phyloP scores from a whole-genome alignment of 2,888 invertebrate genomes.

The Microctonus aethiopoides region DNA sequence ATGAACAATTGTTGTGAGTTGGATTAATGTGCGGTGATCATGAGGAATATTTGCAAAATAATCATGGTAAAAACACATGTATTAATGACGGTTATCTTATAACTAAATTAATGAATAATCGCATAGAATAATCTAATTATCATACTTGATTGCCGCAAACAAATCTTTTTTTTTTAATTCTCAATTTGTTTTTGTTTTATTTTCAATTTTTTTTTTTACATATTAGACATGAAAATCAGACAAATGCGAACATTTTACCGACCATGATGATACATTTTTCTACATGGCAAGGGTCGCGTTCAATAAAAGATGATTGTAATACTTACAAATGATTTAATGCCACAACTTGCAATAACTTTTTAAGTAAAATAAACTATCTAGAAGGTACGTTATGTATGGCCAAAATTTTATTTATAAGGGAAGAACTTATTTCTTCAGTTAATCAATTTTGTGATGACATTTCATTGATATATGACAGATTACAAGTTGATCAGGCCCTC shows the following conservation, averaged over 20 bases:
- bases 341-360: constrained; percentile 7
- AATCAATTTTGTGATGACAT: background rate
- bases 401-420: constrained; percentile 1
- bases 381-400: constrained; percentile 4
- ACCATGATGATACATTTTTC: background rate
- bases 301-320: constrained; percentile 6
- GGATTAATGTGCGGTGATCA: constrained; percentile 27
- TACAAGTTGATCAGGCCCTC: constrained; percentile 26
- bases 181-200: background rate
- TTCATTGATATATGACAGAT: constrained; percentile 12
- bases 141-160: constrained; percentile 3
- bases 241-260: background rate
- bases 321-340: constrained; percentile 6
- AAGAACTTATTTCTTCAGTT: background rate
- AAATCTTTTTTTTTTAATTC: constrained; percentile 19
- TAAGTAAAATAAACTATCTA: constrained; percentile 7
- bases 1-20: constrained; percentile 69
- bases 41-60: constrained; percentile 29
- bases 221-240: constrained; percentile 4
- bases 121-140: constrained; percentile 8
- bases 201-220: background rate
- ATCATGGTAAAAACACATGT: constrained; percentile 18
- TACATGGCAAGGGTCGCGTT: background rate
- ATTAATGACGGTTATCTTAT: constrained; percentile 25
- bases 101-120: constrained; percentile 27